Conservation (phyloP, 2,888 invertebrate species). For the Metalampra italica region DNA sequence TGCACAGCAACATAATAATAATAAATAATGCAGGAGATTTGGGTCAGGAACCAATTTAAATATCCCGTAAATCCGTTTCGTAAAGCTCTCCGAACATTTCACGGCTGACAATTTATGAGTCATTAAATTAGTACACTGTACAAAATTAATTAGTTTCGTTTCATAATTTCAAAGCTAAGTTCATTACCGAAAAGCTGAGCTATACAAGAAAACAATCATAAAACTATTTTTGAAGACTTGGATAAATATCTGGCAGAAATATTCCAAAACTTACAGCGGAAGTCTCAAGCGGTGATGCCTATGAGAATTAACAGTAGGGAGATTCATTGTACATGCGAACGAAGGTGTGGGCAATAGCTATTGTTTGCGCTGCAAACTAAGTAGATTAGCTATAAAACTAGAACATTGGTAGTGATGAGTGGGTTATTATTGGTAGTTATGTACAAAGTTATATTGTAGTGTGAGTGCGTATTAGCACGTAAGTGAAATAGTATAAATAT, state of each 20-base stretch:
- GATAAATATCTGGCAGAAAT: neutral
- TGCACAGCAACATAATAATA: neutral
- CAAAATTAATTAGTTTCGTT: slow-evolving; percentile 33
- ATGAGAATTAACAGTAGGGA: too few species aligned
- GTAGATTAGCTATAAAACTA: too few species aligned
- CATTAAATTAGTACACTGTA: slow-evolving; percentile 56
- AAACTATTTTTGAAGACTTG: neutral
- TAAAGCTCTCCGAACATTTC: slow-evolving; percentile 35
- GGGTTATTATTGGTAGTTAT: too few species aligned
- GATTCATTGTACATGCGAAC: too few species aligned
- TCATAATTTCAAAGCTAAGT: slow-evolving; percentile 16
- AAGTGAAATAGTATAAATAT: too few species aligned
- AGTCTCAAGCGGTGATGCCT: too few species aligned
- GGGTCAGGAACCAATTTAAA: slow-evolving; percentile 57
- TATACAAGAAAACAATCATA: neutral
- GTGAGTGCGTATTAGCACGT: too few species aligned
- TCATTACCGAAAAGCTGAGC: neutral
- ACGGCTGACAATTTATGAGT: slow-evolving; percentile 44
- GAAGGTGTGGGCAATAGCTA: too few species aligned
- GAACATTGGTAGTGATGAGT: too few species aligned
- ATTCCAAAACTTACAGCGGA: too few species aligned
- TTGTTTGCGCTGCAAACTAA: too few species aligned
- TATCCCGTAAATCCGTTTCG: slow-evolving; percentile 41
- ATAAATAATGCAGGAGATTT: slow-evolving; percentile 27
- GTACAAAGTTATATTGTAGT: too few species aligned